phyloP scores from a whole-genome alignment of 2,797 vertebrate genomes.

The Pipistrellus kuhlii region DNA sequence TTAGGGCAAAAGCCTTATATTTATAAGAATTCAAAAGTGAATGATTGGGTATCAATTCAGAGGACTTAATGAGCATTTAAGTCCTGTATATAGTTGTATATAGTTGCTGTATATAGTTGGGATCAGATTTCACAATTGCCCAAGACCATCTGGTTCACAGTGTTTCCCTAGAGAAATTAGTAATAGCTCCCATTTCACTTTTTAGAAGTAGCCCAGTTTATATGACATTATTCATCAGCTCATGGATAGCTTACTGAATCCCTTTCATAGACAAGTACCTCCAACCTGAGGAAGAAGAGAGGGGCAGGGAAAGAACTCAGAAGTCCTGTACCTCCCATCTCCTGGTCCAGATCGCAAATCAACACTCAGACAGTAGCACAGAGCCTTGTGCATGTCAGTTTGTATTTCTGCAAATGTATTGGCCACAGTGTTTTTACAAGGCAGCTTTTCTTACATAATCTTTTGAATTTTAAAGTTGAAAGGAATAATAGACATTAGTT shows the following conservation, averaged over 20 bases:
- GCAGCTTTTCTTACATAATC: background rate
- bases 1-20: no score
- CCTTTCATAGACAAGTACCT: background rate
- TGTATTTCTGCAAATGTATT: background rate
- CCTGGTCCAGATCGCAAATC: background rate
- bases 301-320: background rate
- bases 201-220: background rate
- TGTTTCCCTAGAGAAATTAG: background rate
- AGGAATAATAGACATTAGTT: background rate
- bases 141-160: no score
- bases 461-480: background rate
- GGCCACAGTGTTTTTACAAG: background rate
- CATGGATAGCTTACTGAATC: background rate
- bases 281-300: background rate
- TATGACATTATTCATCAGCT: background rate
- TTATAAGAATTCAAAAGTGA: background rate
- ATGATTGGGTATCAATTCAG: background rate
- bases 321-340: fast-evolving
- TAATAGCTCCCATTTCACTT: background rate
- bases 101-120: background rate
- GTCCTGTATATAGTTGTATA: no score
- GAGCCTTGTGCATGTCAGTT: fast-evolving
- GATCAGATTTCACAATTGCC: background rate
- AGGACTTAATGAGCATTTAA: background rate
- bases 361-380: fast-evolving